Evolutionary conservation across 2,797 vertebrate genomes (phyloP).

Genomic region (Parauchenoglanis ngamensis): DNA sequence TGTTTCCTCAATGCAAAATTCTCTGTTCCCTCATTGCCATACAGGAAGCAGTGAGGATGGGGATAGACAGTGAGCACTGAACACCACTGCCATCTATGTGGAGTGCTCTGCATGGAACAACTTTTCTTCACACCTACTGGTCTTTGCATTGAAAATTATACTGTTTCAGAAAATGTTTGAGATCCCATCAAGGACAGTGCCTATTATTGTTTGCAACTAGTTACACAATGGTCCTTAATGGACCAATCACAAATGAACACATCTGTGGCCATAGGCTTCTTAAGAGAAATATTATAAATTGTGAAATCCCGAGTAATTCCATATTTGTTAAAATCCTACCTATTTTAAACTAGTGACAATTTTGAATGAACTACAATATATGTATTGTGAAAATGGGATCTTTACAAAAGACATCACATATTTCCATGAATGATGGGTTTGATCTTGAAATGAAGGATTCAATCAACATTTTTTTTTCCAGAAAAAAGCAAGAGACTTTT

Average conservation of each 20-base stretch:
- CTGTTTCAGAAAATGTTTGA: constrained; percentile 62
- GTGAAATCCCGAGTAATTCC: constrained; percentile 12
- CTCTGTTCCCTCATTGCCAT: constrained; percentile 27
- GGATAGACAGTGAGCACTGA: constrained; percentile 71
- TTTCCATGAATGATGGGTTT: constrained; percentile 24
- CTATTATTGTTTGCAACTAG: constrained; percentile 66
- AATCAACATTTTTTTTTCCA: constrained; percentile 19
- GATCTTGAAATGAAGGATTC: constrained; percentile 11
- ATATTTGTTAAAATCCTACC: constrained; percentile 22
- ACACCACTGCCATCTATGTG: constrained; percentile 56
- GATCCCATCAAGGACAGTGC: constrained; percentile 70
- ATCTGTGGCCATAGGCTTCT: not conserved
- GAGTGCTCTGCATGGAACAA: constrained; percentile 28
- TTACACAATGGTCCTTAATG: constrained; percentile 45
- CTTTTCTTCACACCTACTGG: constrained; percentile 59
- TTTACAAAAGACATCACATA: constrained; percentile 25
- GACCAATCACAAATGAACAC: not conserved
- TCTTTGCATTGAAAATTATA: constrained; percentile 38
- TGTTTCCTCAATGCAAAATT: not conserved
- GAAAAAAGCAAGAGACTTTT: not conserved
- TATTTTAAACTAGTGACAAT: constrained; percentile 42
- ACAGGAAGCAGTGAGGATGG: constrained; percentile 82
- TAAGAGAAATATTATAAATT: constrained; percentile 8
- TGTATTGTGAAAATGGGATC: constrained; percentile 27
- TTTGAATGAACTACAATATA: constrained; percentile 5